phyloP scores from a whole-genome alignment of 2,888 invertebrate species.

The Ophion obscuratus region DNA sequence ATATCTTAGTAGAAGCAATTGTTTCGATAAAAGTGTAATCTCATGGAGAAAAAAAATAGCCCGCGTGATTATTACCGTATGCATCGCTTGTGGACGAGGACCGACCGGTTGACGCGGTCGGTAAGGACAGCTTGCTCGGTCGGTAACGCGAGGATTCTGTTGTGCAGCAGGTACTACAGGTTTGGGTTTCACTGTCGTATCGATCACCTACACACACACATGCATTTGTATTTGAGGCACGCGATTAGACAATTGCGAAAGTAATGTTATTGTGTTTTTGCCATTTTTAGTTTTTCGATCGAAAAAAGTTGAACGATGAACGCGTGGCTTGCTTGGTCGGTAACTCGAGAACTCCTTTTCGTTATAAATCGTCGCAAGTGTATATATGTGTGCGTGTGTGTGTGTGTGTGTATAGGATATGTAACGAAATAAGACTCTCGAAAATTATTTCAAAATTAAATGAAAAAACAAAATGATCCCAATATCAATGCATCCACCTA shows the following conservation, averaged over 20 bases:
- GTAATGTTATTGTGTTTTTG: background rate
- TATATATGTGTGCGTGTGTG: too few species aligned
- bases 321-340: too few species aligned
- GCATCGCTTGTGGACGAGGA: constrained; percentile 56
- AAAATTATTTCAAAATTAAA: too few species aligned
- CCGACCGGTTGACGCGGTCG: constrained; percentile 32
- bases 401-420: too few species aligned
- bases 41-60: background rate
- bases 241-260: background rate
- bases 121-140: constrained; percentile 14
- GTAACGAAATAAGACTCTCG: too few species aligned
- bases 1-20: background rate
- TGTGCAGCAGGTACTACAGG: constrained; percentile 54
- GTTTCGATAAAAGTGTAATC: background rate
- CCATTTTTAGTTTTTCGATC: too few species aligned
- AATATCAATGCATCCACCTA: too few species aligned
- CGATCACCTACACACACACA: background rate
- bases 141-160: constrained; percentile 27
- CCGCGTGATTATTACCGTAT: background rate
- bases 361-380: too few species aligned
- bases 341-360: too few species aligned
- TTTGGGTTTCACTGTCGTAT: constrained; percentile 6
- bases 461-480: background rate
- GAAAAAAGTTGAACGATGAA: too few species aligned
- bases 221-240: background rate